phyloP scores from a whole-genome alignment of 2,888 invertebrate species.

The Mamestra brassicae region DNA sequence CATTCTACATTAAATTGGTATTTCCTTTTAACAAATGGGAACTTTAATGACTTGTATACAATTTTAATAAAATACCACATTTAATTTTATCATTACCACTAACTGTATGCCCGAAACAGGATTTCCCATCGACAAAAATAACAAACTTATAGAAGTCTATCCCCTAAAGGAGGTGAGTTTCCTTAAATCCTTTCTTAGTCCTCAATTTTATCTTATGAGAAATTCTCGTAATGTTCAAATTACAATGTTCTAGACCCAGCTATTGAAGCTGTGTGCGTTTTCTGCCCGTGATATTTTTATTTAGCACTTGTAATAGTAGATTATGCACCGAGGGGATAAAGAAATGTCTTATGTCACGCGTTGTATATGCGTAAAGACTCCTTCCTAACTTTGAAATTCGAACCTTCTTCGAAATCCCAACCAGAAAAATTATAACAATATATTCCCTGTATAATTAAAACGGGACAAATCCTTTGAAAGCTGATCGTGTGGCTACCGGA shows the following conservation, averaged over 20 bases:
- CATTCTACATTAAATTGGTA: background rate
- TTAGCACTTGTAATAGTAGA: too few relatives aligned
- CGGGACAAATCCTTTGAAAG: conserved; percentile 30
- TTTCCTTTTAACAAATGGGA: background rate
- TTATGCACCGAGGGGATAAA: too few relatives aligned
- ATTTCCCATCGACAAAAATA: background rate
- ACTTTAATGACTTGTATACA: background rate
- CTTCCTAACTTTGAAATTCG: conserved; percentile 26
- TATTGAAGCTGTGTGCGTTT: too few relatives aligned
- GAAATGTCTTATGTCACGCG: too few relatives aligned
- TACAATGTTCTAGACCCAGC: too few relatives aligned
- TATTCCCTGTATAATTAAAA: conserved; percentile 8
- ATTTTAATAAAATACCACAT: background rate
- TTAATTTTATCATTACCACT: background rate
- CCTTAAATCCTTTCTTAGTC: too few relatives aligned
- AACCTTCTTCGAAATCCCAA: conserved; percentile 36
- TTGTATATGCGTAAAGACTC: background rate
- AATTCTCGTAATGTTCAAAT: too few relatives aligned
- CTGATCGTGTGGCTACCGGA: conserved; percentile 32
- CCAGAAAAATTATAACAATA: conserved; percentile 2
- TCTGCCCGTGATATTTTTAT: too few relatives aligned
- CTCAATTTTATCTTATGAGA: too few relatives aligned
- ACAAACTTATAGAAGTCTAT: background rate
- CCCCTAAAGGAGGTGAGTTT: background rate
- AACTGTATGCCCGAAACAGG: background rate